Evolutionary conservation across 2,797 vertebrate species (phyloP), one percentile per base, ranked within the genome.

Genomic region (Bradypodion pumilum): DNA sequence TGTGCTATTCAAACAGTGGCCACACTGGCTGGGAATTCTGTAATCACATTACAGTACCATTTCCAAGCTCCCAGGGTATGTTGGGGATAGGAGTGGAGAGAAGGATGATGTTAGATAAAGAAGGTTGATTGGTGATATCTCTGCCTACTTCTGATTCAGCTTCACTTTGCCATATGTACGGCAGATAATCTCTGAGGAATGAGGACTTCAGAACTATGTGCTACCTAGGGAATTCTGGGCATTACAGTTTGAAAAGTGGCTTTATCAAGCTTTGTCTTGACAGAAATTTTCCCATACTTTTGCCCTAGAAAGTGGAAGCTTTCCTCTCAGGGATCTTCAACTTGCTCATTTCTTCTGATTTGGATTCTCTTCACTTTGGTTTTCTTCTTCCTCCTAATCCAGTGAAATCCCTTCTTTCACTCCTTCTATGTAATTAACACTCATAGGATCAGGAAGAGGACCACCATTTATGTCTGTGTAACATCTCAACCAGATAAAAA

Each of bases 401-500:
- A 75, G 12, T 59, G 12, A 75, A 75, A 37, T 59, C 2, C 42
- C 27, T 25, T 7, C 44, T 63, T 44, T 60, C 7, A 63, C 27
- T 16, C 42, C 16, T 60, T 37, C 52, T 37, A 23, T 74, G 44
- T 6, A 72, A 49, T 60, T 46, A 66, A 66, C 19, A 25, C 29
- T 78, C 19, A 21, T 46, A 66, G 44, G 21, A 35, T 59, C 49
- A 44, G 62, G 42, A 35, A 25, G 27, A 42, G 19, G n/a, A 12
- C 10, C 19, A 44, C 62, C 12, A 9, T 19, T 37, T 63, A n/a
- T 78, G 29, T 23, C 21, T 49, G 5, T 27, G 7, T 70, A 85
- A 68, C 27, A 25, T 52, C 37, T 9, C 65, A 76, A 23, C 4
- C 87, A 84, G 23, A 66, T 68, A 27, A 46, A 56, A 89, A 85